Conservation (phyloP, 37 sponge, comb jelly and placozoan species). For the Ianthella basta region DNA sequence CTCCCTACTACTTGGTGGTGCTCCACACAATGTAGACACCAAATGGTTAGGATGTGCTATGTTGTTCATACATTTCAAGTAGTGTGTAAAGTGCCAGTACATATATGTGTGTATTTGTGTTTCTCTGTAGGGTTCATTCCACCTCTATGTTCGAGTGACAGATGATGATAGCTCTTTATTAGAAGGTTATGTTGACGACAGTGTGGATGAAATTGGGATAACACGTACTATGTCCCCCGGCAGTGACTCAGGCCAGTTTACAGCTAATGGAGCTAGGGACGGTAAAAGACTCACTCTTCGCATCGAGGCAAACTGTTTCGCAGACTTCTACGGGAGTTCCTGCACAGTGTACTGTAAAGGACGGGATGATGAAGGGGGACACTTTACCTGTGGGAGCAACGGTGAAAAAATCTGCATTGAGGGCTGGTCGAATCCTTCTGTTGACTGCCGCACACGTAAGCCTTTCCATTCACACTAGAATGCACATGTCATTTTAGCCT, state of each 20-base stretch:
- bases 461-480: not conserved
- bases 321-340: slow-evolving; percentile 46
- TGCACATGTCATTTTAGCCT: not conserved
- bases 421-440: slow-evolving; percentile 48
- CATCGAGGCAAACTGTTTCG: not conserved
- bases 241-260: not conserved
- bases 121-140: slow-evolving; percentile 40
- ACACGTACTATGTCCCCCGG: not conserved
- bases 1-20: not conserved
- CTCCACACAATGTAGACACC: no score
- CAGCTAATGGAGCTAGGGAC: not conserved
- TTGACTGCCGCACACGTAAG: slow-evolving; percentile 53
- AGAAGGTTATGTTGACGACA: slow-evolving; percentile 22
- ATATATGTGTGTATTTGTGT: no score
- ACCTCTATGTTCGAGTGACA: slow-evolving; percentile 32
- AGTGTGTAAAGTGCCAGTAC: no score
- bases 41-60: no score
- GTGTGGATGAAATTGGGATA: not conserved
- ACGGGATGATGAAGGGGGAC: slow-evolving; percentile 42
- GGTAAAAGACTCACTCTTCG: not conserved
- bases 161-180: slow-evolving; percentile 30
- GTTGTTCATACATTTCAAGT: no score
- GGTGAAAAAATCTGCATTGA: slow-evolving; percentile 50
- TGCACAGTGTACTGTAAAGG: slow-evolving; percentile 51
- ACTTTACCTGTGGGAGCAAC: slow-evolving; percentile 53